Base-by-base conservation (phyloP, 1,140 invertebrate species). In the Camponotus vicinus region DNA sequence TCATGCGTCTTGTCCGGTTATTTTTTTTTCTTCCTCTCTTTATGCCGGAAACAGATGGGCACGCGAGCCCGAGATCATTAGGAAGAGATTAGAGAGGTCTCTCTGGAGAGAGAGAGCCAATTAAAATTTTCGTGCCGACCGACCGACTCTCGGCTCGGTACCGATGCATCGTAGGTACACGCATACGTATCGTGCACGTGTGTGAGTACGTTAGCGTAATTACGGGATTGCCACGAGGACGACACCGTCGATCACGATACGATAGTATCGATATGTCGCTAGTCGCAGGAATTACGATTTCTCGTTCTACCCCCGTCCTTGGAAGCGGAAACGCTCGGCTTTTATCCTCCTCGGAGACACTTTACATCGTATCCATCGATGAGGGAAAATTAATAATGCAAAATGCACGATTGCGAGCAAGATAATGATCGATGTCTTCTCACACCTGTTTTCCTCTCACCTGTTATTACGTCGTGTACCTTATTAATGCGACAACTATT, bases 61-160 rank as follows among this genome's bases (percentile, higher is more conserved):
- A 76, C 64, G 76, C 64, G 83, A 70, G 63, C 45, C 34, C 64
- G 57, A 88, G 91, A 92, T 92, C 88, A 90, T 91, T 90, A 91
- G 90, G 80, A 92, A 90, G 87, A 91, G 91, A 92, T 92, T 92
- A 91, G 82, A 76, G 66, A 55, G 21, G 15, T 52, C 49, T 52
- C 49, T 85, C 64, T 61, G 77, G 64, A 52, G 5, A 52, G 15
- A 52, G 49, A 52, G 49, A 73, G 86, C 90, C 90, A 92, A 92
- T 92, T 92, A 91, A 91, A 92, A 89, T 90, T 90, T 92, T 92
- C 82, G 85, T 86, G 64, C 59, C 59, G 86, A 83, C 76, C 70
- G 82, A 87, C 86, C 77, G 86, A 69, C 82, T 69, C 83, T 64
- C 45, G 66, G 5, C 61, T 18, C 67, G 57, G 15, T 84, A 42